Percentiles rank a stretch among this genome's conserved stretches.
Evolutionary conservation across 2,888 invertebrate genomes (phyloP).

Genomic region (Theristus sp.): DNA sequence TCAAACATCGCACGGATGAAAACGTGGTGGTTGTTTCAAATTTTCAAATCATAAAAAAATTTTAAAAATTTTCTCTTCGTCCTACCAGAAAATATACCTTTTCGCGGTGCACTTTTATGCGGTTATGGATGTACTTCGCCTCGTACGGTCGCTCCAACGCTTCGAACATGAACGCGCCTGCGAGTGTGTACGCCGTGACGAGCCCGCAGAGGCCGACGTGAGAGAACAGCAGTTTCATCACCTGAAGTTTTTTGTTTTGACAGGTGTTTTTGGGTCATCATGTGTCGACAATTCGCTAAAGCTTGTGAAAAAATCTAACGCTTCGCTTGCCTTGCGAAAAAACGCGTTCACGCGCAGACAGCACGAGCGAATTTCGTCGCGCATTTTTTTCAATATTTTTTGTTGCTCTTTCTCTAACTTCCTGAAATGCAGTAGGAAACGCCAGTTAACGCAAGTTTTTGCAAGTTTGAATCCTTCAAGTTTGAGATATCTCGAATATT

Average conservation of each 20-base stretch:
- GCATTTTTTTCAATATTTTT: too few relatives aligned
- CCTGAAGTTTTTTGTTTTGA: slow-evolving; percentile 11
- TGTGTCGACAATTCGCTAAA: background rate
- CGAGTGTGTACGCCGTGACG: slow-evolving; percentile 51
- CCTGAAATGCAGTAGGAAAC: too few relatives aligned
- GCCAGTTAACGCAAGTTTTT: too few relatives aligned
- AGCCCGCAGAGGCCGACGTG: slow-evolving; percentile 50
- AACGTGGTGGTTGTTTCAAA: too few relatives aligned
- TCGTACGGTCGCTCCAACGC: slow-evolving; percentile 52
- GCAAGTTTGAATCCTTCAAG: too few relatives aligned
- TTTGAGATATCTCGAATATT: too few relatives aligned
- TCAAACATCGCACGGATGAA: too few relatives aligned
- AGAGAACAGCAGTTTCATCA: slow-evolving; percentile 45
- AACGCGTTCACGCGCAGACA: slow-evolving; percentile 19
- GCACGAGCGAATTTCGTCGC: slow-evolving; percentile 23
- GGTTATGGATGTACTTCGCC: slow-evolving; percentile 21
- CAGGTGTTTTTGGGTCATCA: background rate
- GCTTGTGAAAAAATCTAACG: too few relatives aligned
- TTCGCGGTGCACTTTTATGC: background rate
- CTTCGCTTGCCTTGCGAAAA: slow-evolving; percentile 6
- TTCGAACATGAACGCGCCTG: slow-evolving; percentile 55
- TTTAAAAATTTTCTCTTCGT: background rate
- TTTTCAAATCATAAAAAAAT: too few relatives aligned
- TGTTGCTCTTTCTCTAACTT: too few relatives aligned
- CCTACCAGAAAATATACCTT: background rate